These are phyloP conservation scores for Didymodactylos carnosus DNA, from an alignment of 2,888 invertebrate genomes.

Conservation along the genomic window DNA sequence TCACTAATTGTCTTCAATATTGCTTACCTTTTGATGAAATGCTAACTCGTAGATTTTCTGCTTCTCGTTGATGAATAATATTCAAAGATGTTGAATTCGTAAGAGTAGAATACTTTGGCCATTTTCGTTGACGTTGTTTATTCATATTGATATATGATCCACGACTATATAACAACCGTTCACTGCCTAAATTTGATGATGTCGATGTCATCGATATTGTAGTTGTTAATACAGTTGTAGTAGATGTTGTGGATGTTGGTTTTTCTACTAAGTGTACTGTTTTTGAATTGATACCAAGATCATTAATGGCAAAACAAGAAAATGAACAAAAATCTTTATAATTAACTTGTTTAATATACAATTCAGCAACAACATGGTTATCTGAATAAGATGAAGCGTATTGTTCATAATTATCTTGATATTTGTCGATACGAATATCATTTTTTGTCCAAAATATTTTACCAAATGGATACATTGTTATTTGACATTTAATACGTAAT, in stretches of 20 bases:
- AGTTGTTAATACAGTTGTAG: neutral
- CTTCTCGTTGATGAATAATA: too few relatives aligned
- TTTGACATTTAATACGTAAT: neutral
- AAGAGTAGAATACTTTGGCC: too few relatives aligned
- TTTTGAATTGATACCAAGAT: neutral
- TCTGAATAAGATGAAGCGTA: neutral
- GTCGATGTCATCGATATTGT: neutral
- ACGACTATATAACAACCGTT: too few relatives aligned
- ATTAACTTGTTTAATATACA: neutral
- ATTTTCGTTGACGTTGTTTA: too few relatives aligned
- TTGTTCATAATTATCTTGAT: neutral
- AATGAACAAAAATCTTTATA: neutral
- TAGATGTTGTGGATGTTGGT: neutral
- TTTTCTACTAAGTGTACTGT: neutral
- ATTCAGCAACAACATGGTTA: neutral
- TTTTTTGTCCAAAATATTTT: neutral
- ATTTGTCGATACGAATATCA: neutral
- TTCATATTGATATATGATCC: too few relatives aligned
- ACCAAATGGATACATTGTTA: neutral
- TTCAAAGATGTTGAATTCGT: too few relatives aligned
- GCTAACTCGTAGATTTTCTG: too few relatives aligned
- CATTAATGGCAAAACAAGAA: neutral
- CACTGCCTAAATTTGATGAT: too few relatives aligned
- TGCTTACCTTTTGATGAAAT: too few relatives aligned
- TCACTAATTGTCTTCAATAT: too few relatives aligned